Evolutionary conservation across 2,888 invertebrate species (phyloP), one percentile per base, ranked within the genome.

Genomic region (Tetragonula carbonaria): DNA sequence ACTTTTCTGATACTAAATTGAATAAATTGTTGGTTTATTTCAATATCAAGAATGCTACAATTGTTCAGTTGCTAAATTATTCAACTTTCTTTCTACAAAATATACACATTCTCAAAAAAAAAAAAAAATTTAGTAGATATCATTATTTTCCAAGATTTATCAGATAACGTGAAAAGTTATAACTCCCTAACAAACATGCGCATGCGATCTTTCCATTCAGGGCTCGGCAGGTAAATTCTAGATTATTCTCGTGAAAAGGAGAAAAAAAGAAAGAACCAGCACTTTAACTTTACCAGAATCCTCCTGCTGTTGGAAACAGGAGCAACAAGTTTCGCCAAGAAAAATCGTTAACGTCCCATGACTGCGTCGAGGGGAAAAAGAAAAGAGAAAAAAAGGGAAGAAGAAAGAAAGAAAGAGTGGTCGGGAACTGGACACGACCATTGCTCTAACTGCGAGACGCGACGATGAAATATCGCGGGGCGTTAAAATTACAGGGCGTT

Each of bases 401-500:
- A 18, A 21, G 3, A 18, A 33, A 21, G 16, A 2, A 78, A 33
- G 45, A 38, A 21, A 65, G 53, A 16, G 51, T 51, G 18, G 50
- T 11, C 23, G 18, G 50, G n/a, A 2, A 45, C 3, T 45, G 73
- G 28, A 28, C 50, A 28, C 68, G 23, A 45, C 45, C 45, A 45
- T 45, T 50, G 38, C n/a, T 18, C 21, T 28, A 67, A 59, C 21
- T 33, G 59, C 50, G 23, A 51, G 33, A 62, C 11, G 62, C 23
- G 51, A 45, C 55, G 73, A 81, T 81, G 78, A 78, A 50, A 73
- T 63, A 78, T 78, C 23, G 63, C 55, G 45, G 78, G 81, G 81
- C 81, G 78, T 81, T 73, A 55, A 78, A 81, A 81, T 81, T 81
- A 78, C 68, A n/a, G 68, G 78, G 62, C 72, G 67, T 77, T 77